Percentiles rank a stretch among this genome's conserved stretches.
Conservation (phyloP, 2,113 vertebrate species). For the Microtus ochrogaster region DNA sequence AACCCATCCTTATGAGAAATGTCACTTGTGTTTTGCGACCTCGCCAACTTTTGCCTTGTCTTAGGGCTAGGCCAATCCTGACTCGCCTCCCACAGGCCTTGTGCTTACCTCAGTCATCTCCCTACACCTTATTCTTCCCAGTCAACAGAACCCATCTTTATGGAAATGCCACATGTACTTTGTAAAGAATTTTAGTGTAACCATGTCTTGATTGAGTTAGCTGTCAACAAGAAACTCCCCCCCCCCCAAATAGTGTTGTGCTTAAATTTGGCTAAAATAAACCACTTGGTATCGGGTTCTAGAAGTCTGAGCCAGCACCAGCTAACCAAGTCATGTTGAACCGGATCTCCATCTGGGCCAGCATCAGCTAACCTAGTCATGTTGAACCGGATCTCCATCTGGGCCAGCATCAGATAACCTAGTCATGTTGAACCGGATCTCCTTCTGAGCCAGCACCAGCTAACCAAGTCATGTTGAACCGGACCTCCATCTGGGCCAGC, state of each 20-base stretch:
- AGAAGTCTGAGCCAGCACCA: background rate
- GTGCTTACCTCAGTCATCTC: background rate
- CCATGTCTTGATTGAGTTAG: background rate
- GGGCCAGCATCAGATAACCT: background rate
- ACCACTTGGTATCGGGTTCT: background rate
- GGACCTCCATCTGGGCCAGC: background rate
- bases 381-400: background rate
- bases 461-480: background rate
- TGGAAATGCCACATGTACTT: background rate
- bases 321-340: background rate
- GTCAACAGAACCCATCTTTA: background rate
- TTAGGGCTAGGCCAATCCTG: background rate
- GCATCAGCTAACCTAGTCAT: background rate
- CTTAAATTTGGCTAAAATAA: background rate
- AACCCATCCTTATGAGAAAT: background rate
- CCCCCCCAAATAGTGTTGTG: background rate
- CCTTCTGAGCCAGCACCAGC: background rate
- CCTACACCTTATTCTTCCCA: background rate
- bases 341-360: background rate
- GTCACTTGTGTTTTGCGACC: background rate
- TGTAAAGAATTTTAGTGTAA: background rate
- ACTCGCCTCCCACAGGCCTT: background rate
- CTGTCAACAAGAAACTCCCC: background rate
- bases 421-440: background rate
- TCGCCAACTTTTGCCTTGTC: too few relatives aligned